Base-by-base conservation (phyloP, 2,888 invertebrate species). In the Graphium colonna region DNA sequence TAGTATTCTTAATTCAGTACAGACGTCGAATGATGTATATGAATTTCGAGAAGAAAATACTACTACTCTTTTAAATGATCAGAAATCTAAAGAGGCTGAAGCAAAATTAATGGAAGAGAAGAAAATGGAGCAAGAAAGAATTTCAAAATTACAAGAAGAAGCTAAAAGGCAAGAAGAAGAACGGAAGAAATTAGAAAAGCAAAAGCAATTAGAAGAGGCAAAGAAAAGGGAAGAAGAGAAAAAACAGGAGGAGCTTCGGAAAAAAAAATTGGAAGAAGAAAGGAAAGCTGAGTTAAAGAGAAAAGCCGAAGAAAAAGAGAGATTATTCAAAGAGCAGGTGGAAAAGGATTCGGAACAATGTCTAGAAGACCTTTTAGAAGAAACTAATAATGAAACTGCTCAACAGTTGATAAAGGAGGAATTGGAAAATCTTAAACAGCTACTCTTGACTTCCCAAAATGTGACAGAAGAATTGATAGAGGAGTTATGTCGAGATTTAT, bases 261-360 rank as follows among this genome's bases (percentile, higher is more conserved):
- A 64, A 58, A 78, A 66, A 63, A 82, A 72, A 63, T 40, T 77
- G 18, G 82, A 87, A 68, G 77, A 79, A 70, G 79, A 83, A 63
- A 73, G 62, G 51, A 67, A 69, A 66, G 77, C 76, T 12, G 81
- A 82, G 63, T 52, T 81, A 33, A 77, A 75, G 67, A 68, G 75
- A 44, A 75, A 79, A 63, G 75, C 74, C 12, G 79, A 79, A 64
- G 79, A 86, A 64, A 65, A 73, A 58, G 79, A 78, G 55, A 73
- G 62, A 45, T 68, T 68, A 61, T 82, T 80, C 54, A 75, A 70
- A 59, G 75, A 79, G 65, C 77, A 71, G 52, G 80, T 86, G 36
- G 78, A 86, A 40, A 78, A 64, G 55, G 83, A 87, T 67, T 82
- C 88, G 8, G 53, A 53, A 0, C 73, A 75, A 58, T 62, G 86